phyloP scores from a whole-genome alignment of 2,888 invertebrate species.

The Phaonia tiefii region DNA sequence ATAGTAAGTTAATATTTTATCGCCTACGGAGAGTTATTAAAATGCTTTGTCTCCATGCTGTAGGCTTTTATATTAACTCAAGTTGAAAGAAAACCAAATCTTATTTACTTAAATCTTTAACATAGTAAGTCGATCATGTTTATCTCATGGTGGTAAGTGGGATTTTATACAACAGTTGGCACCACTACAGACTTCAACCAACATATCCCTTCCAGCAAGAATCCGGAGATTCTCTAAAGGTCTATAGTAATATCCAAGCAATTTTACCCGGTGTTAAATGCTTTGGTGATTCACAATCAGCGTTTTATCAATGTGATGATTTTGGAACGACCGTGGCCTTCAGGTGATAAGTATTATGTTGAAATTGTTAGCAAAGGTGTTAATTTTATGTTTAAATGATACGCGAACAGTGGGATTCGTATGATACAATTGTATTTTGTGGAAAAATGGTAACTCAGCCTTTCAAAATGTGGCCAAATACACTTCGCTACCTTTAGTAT shows the following conservation, averaged over 20 bases:
- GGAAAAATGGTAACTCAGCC: no score
- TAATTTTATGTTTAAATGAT: background rate
- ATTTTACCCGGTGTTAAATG: background rate
- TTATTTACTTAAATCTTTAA: slow-evolving; percentile 28
- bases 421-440: no score
- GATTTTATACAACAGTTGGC: background rate
- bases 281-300: slow-evolving; percentile 9
- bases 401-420: background rate
- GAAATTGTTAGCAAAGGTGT: background rate
- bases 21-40: background rate
- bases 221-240: background rate
- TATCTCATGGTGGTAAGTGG: background rate
- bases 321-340: background rate
- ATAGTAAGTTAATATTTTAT: background rate
- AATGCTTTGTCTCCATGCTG: background rate
- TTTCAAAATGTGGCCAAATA: no score
- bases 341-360: background rate
- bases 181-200: background rate
- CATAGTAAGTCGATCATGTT: background rate
- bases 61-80: slow-evolving; percentile 33
- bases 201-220: no score
- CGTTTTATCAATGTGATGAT: background rate
- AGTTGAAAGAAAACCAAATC: background rate
- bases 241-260: background rate
- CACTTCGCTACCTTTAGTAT: no score